Evolutionary conservation across 2,113 vertebrate genomes (phyloP).

Genomic region (Albula goreensis): DNA sequence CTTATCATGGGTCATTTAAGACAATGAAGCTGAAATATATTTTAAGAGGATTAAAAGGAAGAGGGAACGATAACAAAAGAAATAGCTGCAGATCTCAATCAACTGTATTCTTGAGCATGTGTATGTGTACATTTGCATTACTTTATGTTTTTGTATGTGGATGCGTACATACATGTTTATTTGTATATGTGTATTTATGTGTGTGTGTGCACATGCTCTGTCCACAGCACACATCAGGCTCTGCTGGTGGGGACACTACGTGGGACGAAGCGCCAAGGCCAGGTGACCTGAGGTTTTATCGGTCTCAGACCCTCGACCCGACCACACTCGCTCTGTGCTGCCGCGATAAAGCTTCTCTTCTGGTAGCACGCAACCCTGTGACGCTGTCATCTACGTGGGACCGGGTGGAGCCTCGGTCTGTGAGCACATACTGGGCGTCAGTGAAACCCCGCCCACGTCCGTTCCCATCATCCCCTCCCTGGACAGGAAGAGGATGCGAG

Average conservation of each 20-base stretch:
- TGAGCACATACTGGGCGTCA: constrained; percentile 90
- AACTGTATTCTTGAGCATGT: neutral
- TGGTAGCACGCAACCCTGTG: constrained; percentile 96
- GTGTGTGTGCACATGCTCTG: constrained; percentile 25
- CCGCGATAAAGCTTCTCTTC: constrained; percentile 94
- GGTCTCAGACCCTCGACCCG: constrained; percentile 66
- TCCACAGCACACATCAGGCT: constrained; percentile 83
- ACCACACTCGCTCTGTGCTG: constrained; percentile 43
- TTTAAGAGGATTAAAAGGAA: neutral
- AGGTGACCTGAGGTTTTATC: constrained; percentile 81
- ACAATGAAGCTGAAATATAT: neutral
- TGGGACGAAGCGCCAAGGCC: constrained; percentile 89
- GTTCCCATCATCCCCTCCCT: constrained; percentile 93
- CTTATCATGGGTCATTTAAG: neutral
- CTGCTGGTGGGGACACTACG: constrained; percentile 93
- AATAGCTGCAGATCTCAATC: constrained; percentile 4
- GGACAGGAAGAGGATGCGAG: constrained; percentile 77
- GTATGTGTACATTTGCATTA: no score
- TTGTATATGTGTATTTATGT: neutral
- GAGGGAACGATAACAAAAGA: neutral
- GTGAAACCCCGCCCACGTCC: constrained; percentile 91
- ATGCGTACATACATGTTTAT: neutral
- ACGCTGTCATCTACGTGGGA: constrained; percentile 96
- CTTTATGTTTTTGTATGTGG: neutral
- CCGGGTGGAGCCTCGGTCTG: constrained; percentile 86